Conservation (phyloP, 2,797 vertebrate species). For the Acanthiza pusilla region DNA sequence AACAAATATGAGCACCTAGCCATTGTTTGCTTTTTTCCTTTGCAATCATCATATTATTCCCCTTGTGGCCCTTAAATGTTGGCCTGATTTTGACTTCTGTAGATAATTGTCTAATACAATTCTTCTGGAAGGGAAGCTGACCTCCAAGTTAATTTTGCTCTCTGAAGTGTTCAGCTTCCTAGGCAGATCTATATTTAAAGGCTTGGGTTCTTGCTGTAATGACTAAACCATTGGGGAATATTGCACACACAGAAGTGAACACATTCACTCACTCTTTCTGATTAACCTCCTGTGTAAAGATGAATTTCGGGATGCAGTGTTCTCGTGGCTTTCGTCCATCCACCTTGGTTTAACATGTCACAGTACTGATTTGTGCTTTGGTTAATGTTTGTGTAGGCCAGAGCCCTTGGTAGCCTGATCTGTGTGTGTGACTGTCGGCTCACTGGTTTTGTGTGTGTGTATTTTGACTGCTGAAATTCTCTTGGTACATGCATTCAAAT, state of each 20-base stretch:
- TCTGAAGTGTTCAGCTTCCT: not conserved
- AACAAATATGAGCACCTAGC: not conserved
- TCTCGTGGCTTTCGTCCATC: not conserved
- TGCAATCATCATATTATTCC: slow-evolving; percentile 1
- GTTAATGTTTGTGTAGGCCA: not conserved
- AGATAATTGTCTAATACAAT: slow-evolving; percentile 19
- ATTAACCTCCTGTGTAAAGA: not conserved
- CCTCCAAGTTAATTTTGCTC: not conserved
- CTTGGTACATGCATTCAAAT: not conserved
- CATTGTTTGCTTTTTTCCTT: slow-evolving; percentile 3
- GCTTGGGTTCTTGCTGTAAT: not conserved
- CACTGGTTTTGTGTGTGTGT: not conserved
- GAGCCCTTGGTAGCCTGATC: not conserved
- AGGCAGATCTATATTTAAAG: not conserved
- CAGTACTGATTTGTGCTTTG: not conserved
- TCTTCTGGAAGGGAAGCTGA: not conserved
- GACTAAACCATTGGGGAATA: not conserved
- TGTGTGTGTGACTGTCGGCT: not conserved
- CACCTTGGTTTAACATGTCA: not conserved
- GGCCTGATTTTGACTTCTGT: slow-evolving; percentile 35
- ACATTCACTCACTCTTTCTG: not conserved
- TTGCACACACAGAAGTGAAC: not conserved
- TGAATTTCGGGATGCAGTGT: not conserved
- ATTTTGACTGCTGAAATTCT: not conserved
- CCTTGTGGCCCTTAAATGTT: not conserved